A percentile compares a stretch with the other conserved stretches of the same genome.
Conservation (phyloP, 2,797 vertebrate species). For the Euphonia xanthogaster region DNA sequence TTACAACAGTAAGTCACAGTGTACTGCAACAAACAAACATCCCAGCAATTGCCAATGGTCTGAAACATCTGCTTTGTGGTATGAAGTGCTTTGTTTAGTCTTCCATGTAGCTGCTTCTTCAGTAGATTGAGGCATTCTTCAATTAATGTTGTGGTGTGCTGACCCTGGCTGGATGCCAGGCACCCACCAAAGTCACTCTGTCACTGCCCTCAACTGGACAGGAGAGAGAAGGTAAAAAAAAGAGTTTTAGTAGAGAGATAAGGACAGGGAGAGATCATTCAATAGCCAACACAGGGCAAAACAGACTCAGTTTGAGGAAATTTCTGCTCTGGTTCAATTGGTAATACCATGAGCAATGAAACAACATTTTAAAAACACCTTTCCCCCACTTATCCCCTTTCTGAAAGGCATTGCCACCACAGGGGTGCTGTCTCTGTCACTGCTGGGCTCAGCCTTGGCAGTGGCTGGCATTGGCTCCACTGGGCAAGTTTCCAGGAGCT, state of each 20-base stretch:
- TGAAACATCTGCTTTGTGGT: neutral
- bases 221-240: neutral
- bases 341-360: neutral
- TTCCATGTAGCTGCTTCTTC: neutral
- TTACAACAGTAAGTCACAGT: neutral
- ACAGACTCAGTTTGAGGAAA: neutral
- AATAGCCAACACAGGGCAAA: neutral
- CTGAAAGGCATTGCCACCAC: neutral
- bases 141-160: neutral
- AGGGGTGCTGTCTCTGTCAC: neutral
- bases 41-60: neutral
- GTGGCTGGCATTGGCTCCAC: neutral
- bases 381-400: rapidly evolving
- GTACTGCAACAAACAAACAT: neutral
- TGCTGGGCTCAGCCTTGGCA: neutral
- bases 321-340: neutral
- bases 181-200: neutral
- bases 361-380: neutral
- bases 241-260: neutral
- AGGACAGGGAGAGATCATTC: neutral
- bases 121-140: neutral
- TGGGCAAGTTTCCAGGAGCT: neutral
- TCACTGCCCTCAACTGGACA: neutral
- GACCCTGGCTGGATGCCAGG: neutral
- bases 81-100: neutral